phyloP scores from a whole-genome alignment of 2,113 vertebrate genomes.

The Elephantulus edwardii region DNA sequence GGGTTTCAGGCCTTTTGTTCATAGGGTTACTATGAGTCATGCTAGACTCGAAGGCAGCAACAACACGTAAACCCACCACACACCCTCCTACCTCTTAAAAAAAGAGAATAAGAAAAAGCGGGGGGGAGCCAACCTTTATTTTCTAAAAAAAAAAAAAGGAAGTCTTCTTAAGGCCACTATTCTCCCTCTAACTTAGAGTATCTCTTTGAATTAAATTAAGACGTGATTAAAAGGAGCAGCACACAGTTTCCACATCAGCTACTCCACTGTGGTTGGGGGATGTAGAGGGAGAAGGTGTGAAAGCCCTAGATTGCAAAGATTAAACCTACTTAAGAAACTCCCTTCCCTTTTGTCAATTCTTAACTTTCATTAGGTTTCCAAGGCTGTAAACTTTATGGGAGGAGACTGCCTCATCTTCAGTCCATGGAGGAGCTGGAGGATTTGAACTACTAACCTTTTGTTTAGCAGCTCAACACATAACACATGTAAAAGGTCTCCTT shows the following conservation, averaged over 20 bases:
- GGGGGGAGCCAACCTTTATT: background rate
- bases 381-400: too few relatives aligned
- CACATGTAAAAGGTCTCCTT: background rate
- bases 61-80: background rate
- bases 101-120: too few relatives aligned
- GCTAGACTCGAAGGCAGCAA: background rate
- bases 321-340: too few relatives aligned
- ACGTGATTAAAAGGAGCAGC: too few relatives aligned
- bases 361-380: too few relatives aligned
- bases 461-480: background rate
- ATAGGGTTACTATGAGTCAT: background rate
- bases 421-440: background rate
- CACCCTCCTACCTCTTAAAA: background rate
- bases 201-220: background rate
- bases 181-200: background rate
- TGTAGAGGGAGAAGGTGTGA: too few relatives aligned
- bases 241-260: too few relatives aligned
- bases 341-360: too few relatives aligned
- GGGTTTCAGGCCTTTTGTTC: too few relatives aligned
- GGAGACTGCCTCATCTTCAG: too few relatives aligned
- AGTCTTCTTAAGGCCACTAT: background rate
- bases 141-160: conserved; percentile 21
- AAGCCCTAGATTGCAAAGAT: too few relatives aligned
- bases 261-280: too few relatives aligned
- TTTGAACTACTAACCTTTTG: background rate